Conservation (phyloP, 2,113 vertebrate genomes). For the Oreocharis arfaki region DNA sequence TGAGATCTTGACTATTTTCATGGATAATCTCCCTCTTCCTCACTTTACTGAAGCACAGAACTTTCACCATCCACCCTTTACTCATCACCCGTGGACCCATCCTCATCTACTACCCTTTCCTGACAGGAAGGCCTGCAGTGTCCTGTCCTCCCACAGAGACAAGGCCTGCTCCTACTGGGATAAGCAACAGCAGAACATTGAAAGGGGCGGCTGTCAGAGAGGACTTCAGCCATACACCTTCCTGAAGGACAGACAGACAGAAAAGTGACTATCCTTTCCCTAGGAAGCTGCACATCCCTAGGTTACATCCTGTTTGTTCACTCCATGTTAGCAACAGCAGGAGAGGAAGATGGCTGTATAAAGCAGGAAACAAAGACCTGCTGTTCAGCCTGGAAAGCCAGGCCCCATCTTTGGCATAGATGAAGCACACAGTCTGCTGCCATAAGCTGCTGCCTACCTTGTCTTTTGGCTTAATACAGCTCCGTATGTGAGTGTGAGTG, state of each 20-base stretch:
- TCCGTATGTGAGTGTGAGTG: constrained; percentile 39
- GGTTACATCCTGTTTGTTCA: not conserved
- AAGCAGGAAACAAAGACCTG: constrained; percentile 44
- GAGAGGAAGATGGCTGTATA: not conserved
- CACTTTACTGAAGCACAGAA: not conserved
- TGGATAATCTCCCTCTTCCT: not conserved
- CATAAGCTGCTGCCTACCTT: constrained; percentile 52
- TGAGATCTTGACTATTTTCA: not conserved
- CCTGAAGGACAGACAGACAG: not conserved
- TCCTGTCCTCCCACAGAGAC: not conserved
- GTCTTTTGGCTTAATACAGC: constrained; percentile 36
- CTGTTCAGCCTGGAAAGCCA: constrained; percentile 16
- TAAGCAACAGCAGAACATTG: not conserved
- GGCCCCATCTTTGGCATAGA: constrained; percentile 2
- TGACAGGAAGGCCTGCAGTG: not conserved
- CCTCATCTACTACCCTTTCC: not conserved
- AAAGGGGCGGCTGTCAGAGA: not conserved
- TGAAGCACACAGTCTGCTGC: constrained; percentile 20
- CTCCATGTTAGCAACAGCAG: not conserved
- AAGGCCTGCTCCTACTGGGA: not conserved
- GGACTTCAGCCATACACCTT: not conserved
- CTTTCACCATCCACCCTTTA: not conserved
- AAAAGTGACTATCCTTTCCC: not conserved
- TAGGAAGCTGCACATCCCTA: not conserved
- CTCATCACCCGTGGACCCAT: not conserved